A percentile compares a stretch with the other conserved stretches of the same genome.
Conservation (phyloP, 2,888 invertebrate species). For the Drosophila neoperkinsi region DNA sequence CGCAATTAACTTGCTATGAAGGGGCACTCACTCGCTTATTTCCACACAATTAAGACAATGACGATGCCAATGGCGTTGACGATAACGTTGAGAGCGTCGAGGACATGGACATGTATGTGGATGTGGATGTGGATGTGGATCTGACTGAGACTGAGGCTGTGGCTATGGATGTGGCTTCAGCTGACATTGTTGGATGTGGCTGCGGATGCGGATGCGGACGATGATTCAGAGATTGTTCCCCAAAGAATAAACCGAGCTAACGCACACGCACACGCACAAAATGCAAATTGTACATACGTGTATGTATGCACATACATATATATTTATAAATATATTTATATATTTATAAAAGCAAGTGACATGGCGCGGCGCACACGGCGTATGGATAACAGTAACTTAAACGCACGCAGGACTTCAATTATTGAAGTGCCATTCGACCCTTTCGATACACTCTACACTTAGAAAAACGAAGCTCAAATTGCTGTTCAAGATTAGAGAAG, state of each 20-base stretch:
- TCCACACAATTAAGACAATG: conserved; percentile 63
- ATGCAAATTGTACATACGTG: conserved; percentile 51
- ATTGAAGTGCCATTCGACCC: conserved; percentile 46
- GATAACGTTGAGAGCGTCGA: conserved; percentile 17
- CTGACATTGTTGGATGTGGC: conserved; percentile 1
- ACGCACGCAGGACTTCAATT: conserved; percentile 43
- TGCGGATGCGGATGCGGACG: conserved; percentile 16
- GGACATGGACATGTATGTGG: background rate
- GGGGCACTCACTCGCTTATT: conserved; percentile 67
- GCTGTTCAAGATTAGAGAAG: background rate
- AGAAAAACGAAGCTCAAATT: background rate
- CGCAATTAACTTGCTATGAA: conserved; percentile 66
- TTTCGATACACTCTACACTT: background rate
- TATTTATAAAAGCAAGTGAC: conserved; percentile 23
- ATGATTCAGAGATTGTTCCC: conserved; percentile 68
- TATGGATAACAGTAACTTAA: conserved; percentile 55
- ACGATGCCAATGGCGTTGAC: conserved; percentile 6
- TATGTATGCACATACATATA: background rate
- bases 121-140: background rate
- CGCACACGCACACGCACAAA: conserved; percentile 29
- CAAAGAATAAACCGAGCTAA: conserved; percentile 55
- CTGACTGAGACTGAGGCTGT: background rate
- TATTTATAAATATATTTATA: conserved; percentile 10
- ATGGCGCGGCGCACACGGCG: conserved; percentile 33
- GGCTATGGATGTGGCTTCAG: conserved; percentile 5